Evolutionary conservation across 2,113 vertebrate species (phyloP).

Genomic region (Leucopsar rothschildi): DNA sequence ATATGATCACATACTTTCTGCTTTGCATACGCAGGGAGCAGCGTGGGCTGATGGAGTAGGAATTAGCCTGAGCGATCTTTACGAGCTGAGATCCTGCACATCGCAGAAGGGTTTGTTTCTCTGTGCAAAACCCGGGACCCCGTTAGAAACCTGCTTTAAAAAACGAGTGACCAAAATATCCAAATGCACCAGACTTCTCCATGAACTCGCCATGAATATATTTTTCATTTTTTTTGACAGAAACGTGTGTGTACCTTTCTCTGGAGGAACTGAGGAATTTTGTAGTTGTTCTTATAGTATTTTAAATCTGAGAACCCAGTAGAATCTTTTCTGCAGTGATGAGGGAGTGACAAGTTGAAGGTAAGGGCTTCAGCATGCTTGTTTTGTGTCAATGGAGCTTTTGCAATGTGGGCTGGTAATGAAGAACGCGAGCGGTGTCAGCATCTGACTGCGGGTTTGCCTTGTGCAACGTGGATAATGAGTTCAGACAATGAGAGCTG

Average conservation of each 20-base stretch:
- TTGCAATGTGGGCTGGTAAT: slow-evolving; percentile 37
- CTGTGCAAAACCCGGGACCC: neutral
- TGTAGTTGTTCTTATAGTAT: slow-evolving; percentile 16
- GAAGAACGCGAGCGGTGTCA: slow-evolving; percentile 51
- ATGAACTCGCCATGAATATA: slow-evolving; percentile 32
- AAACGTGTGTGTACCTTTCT: slow-evolving; percentile 22
- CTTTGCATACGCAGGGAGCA: slow-evolving; percentile 60
- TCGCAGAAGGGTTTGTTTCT: slow-evolving; percentile 41
- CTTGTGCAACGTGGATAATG: slow-evolving; percentile 49
- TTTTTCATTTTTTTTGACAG: slow-evolving; percentile 47
- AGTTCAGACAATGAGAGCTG: slow-evolving; percentile 48
- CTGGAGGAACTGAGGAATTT: slow-evolving; percentile 38
- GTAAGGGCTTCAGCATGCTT: slow-evolving; percentile 56
- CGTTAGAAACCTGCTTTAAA: neutral
- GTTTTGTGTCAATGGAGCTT: slow-evolving; percentile 46
- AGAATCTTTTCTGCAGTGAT: slow-evolving; percentile 39
- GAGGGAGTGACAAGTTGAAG: slow-evolving; percentile 56
- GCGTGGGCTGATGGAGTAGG: slow-evolving; percentile 58
- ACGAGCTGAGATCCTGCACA: slow-evolving; percentile 50
- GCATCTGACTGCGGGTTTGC: slow-evolving; percentile 49
- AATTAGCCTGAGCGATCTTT: slow-evolving; percentile 41
- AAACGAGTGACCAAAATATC: neutral
- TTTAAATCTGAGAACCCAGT: slow-evolving; percentile 26
- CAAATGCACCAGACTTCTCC: slow-evolving; percentile 14
- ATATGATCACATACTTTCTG: slow-evolving; percentile 59